phyloP scores from a whole-genome alignment of 2,797 vertebrate genomes.

The Sebastes vulpes region DNA sequence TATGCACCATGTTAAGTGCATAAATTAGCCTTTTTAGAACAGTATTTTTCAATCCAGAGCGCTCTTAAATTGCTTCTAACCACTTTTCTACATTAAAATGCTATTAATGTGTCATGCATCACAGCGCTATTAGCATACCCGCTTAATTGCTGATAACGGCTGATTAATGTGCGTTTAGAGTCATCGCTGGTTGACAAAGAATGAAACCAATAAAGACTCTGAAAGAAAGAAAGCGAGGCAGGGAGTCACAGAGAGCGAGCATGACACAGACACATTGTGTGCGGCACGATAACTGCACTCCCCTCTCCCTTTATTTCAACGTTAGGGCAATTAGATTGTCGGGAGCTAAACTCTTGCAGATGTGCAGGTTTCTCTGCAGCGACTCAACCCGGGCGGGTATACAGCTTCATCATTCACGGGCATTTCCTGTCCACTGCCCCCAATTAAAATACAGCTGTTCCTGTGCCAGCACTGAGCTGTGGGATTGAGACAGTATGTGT shows the following conservation, averaged over 20 bases:
- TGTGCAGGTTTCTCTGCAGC: conserved; percentile 71
- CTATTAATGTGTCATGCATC: conserved; percentile 33
- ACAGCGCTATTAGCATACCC: conserved; percentile 28
- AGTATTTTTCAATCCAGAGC: neutral
- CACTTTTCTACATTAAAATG: conserved; percentile 41
- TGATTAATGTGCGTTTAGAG: conserved; percentile 54
- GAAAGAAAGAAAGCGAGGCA: neutral
- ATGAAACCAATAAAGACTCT: conserved; percentile 13
- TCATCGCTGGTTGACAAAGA: conserved; percentile 16
- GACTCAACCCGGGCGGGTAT: conserved; percentile 49
- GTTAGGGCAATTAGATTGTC: conserved; percentile 69
- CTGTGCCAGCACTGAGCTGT: conserved; percentile 56
- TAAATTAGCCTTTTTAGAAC: neutral
- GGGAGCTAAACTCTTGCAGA: conserved; percentile 87
- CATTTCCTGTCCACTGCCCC: conserved; percentile 83
- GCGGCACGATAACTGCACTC: conserved; percentile 44
- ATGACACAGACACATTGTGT: conserved; percentile 17
- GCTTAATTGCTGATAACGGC: conserved; percentile 58
- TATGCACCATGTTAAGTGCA: neutral
- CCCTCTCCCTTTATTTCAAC: conserved; percentile 9
- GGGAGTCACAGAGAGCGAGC: conserved; percentile 1
- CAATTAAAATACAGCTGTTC: conserved; percentile 79
- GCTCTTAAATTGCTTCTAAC: conserved; percentile 1
- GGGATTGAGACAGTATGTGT: conserved; percentile 17
- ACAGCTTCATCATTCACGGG: conserved; percentile 79